These are phyloP conservation scores for Toxotes jaculatrix DNA, from an alignment of 2,113 vertebrate species.

Conservation along the genomic window DNA sequence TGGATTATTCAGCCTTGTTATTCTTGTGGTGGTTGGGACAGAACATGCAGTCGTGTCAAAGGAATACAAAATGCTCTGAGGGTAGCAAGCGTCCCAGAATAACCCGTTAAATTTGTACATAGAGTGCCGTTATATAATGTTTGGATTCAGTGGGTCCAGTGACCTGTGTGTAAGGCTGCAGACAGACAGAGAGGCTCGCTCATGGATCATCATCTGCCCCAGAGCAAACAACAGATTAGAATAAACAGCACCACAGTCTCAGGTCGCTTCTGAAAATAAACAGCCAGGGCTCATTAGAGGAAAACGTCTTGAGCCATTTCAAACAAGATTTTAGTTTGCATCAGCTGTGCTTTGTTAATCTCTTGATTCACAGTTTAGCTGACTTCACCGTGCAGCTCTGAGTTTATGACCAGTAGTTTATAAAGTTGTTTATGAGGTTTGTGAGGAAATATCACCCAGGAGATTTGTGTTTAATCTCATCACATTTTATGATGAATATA, in stretches of 20 bases:
- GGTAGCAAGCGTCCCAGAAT: too few species aligned
- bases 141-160: conserved; percentile 20
- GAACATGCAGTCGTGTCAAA: too few species aligned
- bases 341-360: background rate
- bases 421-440: too few species aligned
- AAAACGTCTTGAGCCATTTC: background rate
- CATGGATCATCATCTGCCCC: conserved; percentile 31
- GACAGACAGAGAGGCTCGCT: conserved; percentile 6
- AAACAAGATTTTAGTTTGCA: background rate
- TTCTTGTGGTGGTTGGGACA: too few species aligned
- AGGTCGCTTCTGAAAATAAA: conserved; percentile 18
- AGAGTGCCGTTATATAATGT: conserved; percentile 39
- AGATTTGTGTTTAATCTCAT: too few species aligned
- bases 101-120: background rate
- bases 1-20: too few species aligned
- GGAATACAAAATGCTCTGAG: too few species aligned
- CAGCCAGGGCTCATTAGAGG: conserved; percentile 30
- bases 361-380: background rate
- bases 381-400: background rate
- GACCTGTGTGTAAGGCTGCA: conserved; percentile 26
- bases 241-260: conserved; percentile 39
- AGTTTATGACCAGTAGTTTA: too few species aligned
- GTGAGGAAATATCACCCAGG: too few species aligned
- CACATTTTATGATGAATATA: too few species aligned
- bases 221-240: conserved; percentile 48